Conservation (phyloP, 2,888 invertebrate species). For the Lottia scabra region DNA sequence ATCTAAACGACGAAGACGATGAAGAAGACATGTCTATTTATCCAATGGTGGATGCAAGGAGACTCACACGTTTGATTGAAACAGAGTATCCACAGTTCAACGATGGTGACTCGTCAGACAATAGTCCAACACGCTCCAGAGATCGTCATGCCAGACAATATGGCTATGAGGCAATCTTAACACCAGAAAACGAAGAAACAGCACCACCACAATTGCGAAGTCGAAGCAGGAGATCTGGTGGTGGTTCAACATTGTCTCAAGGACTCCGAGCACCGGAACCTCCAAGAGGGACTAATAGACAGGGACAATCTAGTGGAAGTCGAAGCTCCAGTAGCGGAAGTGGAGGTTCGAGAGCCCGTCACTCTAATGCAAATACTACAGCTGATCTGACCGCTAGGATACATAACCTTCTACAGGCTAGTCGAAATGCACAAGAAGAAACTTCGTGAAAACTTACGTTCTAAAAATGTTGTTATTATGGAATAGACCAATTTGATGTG, state of each 20-base stretch:
- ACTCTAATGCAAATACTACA: too few species aligned
- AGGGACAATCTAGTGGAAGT: neutral
- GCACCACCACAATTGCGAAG: neutral
- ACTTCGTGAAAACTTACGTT: too few species aligned
- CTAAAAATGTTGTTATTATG: too few species aligned
- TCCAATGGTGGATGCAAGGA: neutral
- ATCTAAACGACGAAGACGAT: slow-evolving; percentile 15
- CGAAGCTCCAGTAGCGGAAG: neutral
- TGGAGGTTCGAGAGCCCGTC: neutral
- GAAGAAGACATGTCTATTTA: neutral
- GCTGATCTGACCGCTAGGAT: too few species aligned
- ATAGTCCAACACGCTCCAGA: neutral
- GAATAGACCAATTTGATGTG: too few species aligned
- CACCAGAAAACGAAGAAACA: neutral
- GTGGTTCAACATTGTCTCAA: neutral
- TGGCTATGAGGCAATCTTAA: neutral
- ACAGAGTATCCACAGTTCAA: neutral
- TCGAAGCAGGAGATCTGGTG: neutral
- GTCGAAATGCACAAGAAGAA: too few species aligned
- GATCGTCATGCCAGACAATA: neutral
- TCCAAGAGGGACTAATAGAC: neutral
- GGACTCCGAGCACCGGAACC: neutral
- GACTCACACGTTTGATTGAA: neutral
- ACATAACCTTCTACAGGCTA: too few species aligned
- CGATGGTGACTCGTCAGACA: neutral